phyloP scores from a whole-genome alignment of 30 jellyfish, hydroid and myxozoan genomes.

The Chrysaora quinquecirrha region DNA sequence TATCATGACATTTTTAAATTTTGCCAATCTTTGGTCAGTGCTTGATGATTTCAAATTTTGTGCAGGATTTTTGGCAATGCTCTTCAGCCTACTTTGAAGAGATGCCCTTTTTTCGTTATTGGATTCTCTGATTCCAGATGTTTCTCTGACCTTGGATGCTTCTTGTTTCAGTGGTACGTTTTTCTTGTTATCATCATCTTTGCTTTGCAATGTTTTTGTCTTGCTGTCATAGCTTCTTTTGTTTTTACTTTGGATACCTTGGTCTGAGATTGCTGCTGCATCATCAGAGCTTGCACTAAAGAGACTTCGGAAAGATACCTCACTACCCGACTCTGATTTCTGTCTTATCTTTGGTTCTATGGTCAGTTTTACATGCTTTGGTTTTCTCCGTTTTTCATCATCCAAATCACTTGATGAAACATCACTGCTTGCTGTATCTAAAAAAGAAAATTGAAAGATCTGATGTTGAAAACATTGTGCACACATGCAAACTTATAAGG shows the following conservation, averaged over 20 bases:
- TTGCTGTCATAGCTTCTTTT: no score
- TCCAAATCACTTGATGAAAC: background rate
- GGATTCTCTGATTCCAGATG: background rate
- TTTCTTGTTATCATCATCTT: no score
- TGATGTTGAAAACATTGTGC: no score
- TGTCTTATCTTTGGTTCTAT: background rate
- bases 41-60: background rate
- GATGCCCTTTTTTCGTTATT: background rate
- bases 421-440: background rate
- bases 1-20: conserved; percentile 4
- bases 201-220: no score
- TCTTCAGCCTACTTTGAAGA: background rate
- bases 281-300: background rate
- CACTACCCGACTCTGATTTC: background rate
- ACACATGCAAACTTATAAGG: no score
- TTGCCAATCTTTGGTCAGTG: background rate
- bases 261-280: background rate
- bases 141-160: background rate
- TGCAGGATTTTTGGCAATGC: background rate
- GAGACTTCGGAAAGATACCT: background rate
- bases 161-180: background rate
- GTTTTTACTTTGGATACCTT: background rate
- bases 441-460: no score
- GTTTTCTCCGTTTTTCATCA: background rate
- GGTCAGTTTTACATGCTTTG: background rate